phyloP scores from a whole-genome alignment of 2,797 vertebrate species.

The Clarias pachynema region DNA sequence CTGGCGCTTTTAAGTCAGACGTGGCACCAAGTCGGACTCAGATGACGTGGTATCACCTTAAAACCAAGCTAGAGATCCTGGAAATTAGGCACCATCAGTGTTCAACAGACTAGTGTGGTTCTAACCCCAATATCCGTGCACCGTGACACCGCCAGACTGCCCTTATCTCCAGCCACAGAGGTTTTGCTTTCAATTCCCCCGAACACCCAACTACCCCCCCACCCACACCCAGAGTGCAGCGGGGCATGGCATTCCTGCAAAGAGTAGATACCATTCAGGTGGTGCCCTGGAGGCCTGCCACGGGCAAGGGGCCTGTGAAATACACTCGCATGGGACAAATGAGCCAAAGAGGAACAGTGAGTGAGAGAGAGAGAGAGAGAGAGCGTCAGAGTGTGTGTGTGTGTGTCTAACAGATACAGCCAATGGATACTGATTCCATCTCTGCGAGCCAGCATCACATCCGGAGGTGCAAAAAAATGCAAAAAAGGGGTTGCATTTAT shows the following conservation, averaged over 20 bases:
- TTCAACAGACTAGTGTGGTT: neutral
- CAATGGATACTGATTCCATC: constrained; percentile 9
- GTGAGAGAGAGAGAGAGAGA: neutral
- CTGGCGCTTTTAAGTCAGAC: constrained; percentile 11
- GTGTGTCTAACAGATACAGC: neutral
- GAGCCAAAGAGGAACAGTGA: constrained; percentile 35
- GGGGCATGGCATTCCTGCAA: constrained; percentile 58
- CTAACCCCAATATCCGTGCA: constrained; percentile 12
- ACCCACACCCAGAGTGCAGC: constrained; percentile 34
- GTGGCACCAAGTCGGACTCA: constrained; percentile 16
- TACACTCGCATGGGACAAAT: constrained; percentile 41
- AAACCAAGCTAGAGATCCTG: neutral
- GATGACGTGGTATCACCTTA: constrained; percentile 11
- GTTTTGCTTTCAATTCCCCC: constrained; percentile 46
- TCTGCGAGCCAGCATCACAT: constrained; percentile 23
- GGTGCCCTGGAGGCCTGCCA: constrained; percentile 44
- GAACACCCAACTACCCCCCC: constrained; percentile 25
- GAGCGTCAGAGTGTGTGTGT: neutral
- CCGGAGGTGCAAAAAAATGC: constrained; percentile 8
- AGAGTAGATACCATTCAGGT: constrained; percentile 62
- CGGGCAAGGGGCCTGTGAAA: constrained; percentile 48
- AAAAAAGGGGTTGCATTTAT: constrained; percentile 2
- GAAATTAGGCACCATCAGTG: constrained; percentile 18
- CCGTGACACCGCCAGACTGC: constrained; percentile 47
- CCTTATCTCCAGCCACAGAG: constrained; percentile 59